Base-by-base conservation (phyloP, 2,888 invertebrate species). In the Nebria salina region DNA sequence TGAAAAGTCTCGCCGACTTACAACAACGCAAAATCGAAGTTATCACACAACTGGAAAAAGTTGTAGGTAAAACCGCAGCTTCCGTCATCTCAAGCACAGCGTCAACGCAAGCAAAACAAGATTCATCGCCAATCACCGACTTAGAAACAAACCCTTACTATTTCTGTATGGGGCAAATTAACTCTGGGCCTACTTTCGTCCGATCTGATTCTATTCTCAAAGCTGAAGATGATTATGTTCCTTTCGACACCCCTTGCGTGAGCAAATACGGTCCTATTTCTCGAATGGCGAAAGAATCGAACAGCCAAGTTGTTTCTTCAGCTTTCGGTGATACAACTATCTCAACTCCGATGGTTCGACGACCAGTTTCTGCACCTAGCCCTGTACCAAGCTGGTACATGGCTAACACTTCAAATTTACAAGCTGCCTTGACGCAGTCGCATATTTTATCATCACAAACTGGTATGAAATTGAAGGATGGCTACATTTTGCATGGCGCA, bases 221-320 rank as follows among this genome's bases (percentile, higher is more conserved):
- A 65, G 91, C 90, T 70, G 88, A 89, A 66, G 92, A 93, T 83
- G 92, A 93, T 85, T 92, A 93, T 85, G 92, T 93, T 78, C 93
- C 93, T 7, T 93, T 93, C 86, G 93, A 93, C 85, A 90, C 92
- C 54, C 92, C 93, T 1, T 89, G 92, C 34, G 92, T 92, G 20
- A 93, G 92, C 83, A 93, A 93, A 87, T 94, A 92, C 86, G 94
- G 94, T 2, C 94, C 94, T 0, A 94, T 94, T 84, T 93, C 93
- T 1, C 89, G 92, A 66, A 89, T 89, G 89, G 85, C 84, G 42
- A 86, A 86, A 83, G 86, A 86, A 20, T 86, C 85, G 78, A 84
- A 86, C 41, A 86, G 84, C 75, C 87, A 87, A 81, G 79, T 70
- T 65, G 85, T 86, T 26, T 85, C 87, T 1, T 82, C 85, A 0